Conservation (phyloP, 2,113 vertebrate genomes). For the Sarotherodon lohbergeri region DNA sequence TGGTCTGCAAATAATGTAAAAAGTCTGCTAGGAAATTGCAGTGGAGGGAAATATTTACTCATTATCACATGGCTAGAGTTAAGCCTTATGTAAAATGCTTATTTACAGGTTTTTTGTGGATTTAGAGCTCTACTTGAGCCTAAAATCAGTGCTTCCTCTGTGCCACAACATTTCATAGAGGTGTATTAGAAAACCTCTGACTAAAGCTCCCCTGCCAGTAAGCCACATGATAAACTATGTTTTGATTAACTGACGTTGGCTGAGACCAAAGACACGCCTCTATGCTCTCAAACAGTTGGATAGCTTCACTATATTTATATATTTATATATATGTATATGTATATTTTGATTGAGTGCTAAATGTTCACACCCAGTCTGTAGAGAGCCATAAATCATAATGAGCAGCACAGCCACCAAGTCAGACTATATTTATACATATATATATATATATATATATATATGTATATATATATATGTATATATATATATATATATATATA, state of each 20-base stretch:
- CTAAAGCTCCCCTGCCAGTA: not conserved
- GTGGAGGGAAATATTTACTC: not conserved
- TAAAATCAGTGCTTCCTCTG: not conserved
- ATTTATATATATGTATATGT: not conserved
- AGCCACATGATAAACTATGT: not conserved
- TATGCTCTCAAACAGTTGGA: conserved; percentile 10
- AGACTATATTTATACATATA: not conserved
- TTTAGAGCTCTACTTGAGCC: not conserved
- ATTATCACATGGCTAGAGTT: not conserved
- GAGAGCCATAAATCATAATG: not conserved
- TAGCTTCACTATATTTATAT: not conserved
- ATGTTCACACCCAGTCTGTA: conserved; percentile 5
- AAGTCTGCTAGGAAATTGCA: not conserved
- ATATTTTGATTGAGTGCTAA: not conserved
- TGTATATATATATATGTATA: no score
- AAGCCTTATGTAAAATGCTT: not conserved
- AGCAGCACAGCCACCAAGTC: not conserved
- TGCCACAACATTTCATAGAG: not conserved
- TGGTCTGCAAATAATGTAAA: not conserved
- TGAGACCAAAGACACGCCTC: conserved; percentile 18
- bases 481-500: no score
- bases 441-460: no score
- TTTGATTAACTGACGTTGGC: conserved; percentile 5
- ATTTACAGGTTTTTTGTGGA: not conserved
- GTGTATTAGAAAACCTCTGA: not conserved